phyloP scores from a whole-genome alignment of 2,797 vertebrate species.

The Poeciliopsis infans region DNA sequence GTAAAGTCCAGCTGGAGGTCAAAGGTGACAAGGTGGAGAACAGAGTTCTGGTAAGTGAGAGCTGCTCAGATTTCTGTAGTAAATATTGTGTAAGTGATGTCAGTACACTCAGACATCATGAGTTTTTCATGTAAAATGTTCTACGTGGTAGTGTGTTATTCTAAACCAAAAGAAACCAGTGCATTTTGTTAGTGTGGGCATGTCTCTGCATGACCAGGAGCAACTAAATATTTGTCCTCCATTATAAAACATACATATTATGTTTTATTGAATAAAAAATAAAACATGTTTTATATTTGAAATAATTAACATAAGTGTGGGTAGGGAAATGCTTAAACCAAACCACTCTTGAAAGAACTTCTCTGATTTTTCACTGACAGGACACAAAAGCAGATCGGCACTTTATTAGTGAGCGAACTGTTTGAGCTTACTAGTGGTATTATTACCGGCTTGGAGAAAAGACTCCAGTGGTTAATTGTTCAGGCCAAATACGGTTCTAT shows the following conservation, averaged over 20 bases:
- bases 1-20: conserved; percentile 89
- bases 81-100: not conserved
- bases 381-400: not conserved
- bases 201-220: conserved; percentile 7
- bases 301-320: not conserved
- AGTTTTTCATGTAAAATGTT: not conserved
- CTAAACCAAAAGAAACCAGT: not conserved
- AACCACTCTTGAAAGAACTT: not conserved
- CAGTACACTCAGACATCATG: not conserved
- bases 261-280: no score
- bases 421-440: not conserved
- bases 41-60: conserved; percentile 89
- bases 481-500: not conserved
- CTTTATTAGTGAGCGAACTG: not conserved
- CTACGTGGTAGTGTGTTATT: not conserved
- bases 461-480: not conserved
- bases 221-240: not conserved
- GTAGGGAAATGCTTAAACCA: not conserved
- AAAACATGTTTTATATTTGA: not conserved
- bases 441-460: not conserved
- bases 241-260: not conserved
- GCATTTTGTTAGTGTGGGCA: not conserved
- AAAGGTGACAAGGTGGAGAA: conserved; percentile 93
- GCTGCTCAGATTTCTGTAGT: not conserved
- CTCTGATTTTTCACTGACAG: not conserved